A percentile compares a stretch with the other conserved stretches of the same genome.
Conservation (phyloP, 1,140 invertebrate species). For the Eubasilissa regina region DNA sequence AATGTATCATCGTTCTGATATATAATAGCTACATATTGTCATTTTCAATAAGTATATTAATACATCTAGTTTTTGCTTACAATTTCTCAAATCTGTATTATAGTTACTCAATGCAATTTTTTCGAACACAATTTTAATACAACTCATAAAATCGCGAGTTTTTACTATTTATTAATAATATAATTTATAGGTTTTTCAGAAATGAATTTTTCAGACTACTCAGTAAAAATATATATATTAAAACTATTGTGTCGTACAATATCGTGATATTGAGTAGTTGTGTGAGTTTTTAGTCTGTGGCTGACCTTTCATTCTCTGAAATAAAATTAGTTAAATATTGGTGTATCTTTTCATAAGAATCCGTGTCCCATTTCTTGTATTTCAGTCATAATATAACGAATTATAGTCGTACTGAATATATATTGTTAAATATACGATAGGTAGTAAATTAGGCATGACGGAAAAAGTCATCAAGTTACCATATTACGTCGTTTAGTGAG, state of each 20-base stretch:
- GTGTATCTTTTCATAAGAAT: constrained; percentile 21
- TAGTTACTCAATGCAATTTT: constrained; percentile 50
- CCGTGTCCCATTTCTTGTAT: constrained; percentile 45
- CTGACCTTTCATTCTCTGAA: background rate
- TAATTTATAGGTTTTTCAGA: no score
- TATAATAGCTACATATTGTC: constrained; percentile 52
- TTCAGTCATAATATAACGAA: constrained; percentile 56
- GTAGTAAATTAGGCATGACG: no score
- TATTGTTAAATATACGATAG: constrained; percentile 42
- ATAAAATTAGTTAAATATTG: background rate
- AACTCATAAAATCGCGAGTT: no score
- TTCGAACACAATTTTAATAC: no score
- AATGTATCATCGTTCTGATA: constrained; percentile 48
- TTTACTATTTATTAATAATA: no score
- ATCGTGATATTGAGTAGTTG: no score
- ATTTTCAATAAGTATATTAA: constrained; percentile 53
- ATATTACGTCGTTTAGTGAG: no score
- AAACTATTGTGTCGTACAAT: no score
- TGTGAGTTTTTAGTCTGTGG: background rate
- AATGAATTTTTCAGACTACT: no score
- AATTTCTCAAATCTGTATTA: constrained; percentile 52
- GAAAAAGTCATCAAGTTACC: no score
- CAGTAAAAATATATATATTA: no score
- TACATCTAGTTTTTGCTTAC: constrained; percentile 46
- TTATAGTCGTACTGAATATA: constrained; percentile 54